A percentile compares a stretch with the other conserved stretches of the same genome.
These are phyloP conservation scores for Leucoraja erinaceus DNA, from an alignment of 2,113 vertebrate species.

Conservation along the genomic window DNA sequence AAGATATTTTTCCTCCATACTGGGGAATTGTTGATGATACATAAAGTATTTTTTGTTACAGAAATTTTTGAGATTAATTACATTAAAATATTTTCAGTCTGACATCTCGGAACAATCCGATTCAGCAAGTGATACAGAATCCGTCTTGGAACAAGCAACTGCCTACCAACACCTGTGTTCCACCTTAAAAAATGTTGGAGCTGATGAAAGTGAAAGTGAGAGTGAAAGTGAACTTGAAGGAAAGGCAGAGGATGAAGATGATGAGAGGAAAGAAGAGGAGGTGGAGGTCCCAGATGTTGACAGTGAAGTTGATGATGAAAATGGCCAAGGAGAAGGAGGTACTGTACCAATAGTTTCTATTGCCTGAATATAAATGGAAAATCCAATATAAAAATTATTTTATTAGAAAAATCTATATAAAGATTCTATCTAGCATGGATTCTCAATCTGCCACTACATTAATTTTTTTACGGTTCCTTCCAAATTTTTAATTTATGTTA, in stretches of 20 bases:
- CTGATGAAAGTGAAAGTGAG: conserved; percentile 49
- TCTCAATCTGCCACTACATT: neutral
- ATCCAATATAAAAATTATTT: neutral
- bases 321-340: conserved; percentile 48
- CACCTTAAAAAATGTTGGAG: conserved; percentile 59
- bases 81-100: conserved; percentile 52
- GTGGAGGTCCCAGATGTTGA: conserved; percentile 46
- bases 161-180: conserved; percentile 85
- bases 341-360: neutral
- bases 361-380: neutral
- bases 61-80: neutral
- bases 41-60: neutral
- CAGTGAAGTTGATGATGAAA: conserved; percentile 51
- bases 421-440: neutral
- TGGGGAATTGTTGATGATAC: neutral
- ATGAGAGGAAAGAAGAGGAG: conserved; percentile 55
- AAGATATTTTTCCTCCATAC: neutral
- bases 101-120: conserved; percentile 62
- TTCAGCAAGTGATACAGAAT: conserved; percentile 61
- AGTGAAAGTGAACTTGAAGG: conserved; percentile 10
- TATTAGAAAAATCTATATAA: neutral
- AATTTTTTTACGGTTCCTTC: neutral
- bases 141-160: conserved; percentile 65
- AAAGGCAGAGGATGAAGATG: neutral
- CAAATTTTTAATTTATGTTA: neutral